Evolutionary conservation across 2,888 invertebrate species (phyloP).

Genomic region (Deilephila elpenor): DNA sequence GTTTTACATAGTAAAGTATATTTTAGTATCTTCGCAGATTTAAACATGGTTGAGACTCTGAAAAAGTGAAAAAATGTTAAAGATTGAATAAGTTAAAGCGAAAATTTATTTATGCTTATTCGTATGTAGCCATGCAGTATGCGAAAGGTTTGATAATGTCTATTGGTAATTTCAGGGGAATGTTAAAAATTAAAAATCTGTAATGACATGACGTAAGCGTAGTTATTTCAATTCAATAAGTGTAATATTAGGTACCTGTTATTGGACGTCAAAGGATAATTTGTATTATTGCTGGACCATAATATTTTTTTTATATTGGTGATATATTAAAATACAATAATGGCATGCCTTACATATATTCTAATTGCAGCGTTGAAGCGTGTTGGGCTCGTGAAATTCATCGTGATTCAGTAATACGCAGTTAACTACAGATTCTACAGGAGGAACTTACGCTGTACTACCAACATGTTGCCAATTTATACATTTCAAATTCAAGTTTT

Average conservation of each 20-base stretch:
- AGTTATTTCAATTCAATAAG: neutral
- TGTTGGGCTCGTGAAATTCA: conserved; percentile 55
- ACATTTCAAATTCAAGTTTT: neutral
- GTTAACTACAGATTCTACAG: conserved; percentile 54
- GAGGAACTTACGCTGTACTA: conserved; percentile 47
- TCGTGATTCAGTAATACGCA: conserved; percentile 49
- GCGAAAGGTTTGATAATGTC: neutral
- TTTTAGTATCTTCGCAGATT: neutral
- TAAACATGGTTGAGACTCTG: neutral
- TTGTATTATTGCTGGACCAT: no score
- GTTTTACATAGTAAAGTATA: neutral
- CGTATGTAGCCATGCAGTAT: conserved; percentile 11
- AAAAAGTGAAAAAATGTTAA: neutral
- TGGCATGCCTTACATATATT: conserved; percentile 35
- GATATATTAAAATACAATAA: neutral
- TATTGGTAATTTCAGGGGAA: neutral
- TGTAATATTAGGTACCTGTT: no score
- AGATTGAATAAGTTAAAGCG: neutral
- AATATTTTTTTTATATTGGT: neutral
- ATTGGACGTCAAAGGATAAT: no score
- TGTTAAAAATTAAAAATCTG: neutral
- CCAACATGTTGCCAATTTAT: conserved; percentile 77
- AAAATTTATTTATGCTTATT: neutral
- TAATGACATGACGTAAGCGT: neutral
- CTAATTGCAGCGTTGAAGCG: conserved; percentile 58